Base-by-base conservation (phyloP, 2,888 invertebrate species). In the Melanchra persicariae region DNA sequence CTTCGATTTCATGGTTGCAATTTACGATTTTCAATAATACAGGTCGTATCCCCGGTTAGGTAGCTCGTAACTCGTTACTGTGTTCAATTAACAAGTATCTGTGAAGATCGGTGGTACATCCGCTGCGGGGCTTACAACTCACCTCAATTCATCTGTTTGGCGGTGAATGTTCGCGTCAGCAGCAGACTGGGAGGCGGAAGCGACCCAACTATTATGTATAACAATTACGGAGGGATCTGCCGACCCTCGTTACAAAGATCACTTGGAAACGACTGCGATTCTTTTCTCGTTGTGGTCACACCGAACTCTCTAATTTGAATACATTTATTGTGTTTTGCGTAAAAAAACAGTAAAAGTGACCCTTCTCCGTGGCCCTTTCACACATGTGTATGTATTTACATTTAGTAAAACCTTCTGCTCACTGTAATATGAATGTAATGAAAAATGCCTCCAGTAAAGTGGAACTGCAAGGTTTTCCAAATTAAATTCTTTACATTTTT, bases 251-350 rank as follows among this genome's bases (percentile, higher is more conserved):
- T 86, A 87, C 82, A 77, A 67, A 79, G 83, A 84, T 84, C 87
- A 89, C 85, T 88, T 88, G 86, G 82, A 85, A 88, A 90, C 81
- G 87, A 86, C 84, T 85, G 83, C 86, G 85, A 88, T 89, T 89
- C 86, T 85, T 85, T 83, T 82, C 85, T 85, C 83, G 76, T 85
- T 83, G 85, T 82, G 87, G 88, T 87, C 82, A 84, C 77, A 79
- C 76, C 76, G 74, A 85, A 79, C 77, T 81, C 82, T 79, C 79
- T 82, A 81, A 83, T 86, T 84, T 82, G 78, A 85, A 86, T 83
- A 86, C 77, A 83, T 85, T 83, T 83, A 80, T 81, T 74, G 77
- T 79, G 74, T 78, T 83, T 82, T 83, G 72, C 76, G 75, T 83
- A 82, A 83, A 83, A 84, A 85, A 82, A 71, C 81, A 83, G 70